These are phyloP conservation scores for Elephas maximus DNA, from an alignment of 2,113 vertebrate species.

Conservation along the genomic window DNA sequence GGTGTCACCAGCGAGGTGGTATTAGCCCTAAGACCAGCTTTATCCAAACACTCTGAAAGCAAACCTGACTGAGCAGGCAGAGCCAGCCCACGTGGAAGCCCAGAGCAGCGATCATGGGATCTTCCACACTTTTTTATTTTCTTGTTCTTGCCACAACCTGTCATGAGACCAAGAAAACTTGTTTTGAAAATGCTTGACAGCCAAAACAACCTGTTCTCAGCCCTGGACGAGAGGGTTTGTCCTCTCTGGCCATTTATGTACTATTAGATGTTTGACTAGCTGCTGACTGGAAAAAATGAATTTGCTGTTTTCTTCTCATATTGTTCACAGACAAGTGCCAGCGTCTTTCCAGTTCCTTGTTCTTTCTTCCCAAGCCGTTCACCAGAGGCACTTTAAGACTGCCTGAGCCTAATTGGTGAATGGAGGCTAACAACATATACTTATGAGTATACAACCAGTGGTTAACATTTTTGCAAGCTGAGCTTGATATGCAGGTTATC, in stretches of 20 bases:
- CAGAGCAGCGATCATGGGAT: conserved; percentile 68
- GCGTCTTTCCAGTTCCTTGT: conserved; percentile 7
- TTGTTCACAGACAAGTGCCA: conserved; percentile 53
- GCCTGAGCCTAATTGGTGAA: conserved; percentile 45
- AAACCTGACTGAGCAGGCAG: conserved; percentile 66
- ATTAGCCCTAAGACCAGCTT: conserved; percentile 80
- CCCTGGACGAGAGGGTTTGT: conserved; percentile 79
- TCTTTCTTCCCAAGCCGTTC: conserved; percentile 56
- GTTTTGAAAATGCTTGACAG: conserved; percentile 90
- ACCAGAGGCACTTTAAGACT: conserved; percentile 47
- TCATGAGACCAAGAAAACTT: conserved; percentile 88
- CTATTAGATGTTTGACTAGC: conserved; percentile 73
- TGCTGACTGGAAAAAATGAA: conserved; percentile 79
- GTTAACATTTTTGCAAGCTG: not conserved
- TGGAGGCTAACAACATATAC: conserved; percentile 48
- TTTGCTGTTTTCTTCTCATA: conserved; percentile 61
- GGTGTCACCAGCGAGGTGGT: conserved; percentile 71
- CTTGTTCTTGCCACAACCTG: conserved; percentile 87
- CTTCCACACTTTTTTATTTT: conserved; percentile 84
- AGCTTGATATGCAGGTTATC: conserved; percentile 65
- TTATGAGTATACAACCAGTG: not conserved
- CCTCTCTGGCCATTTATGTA: conserved; percentile 70
- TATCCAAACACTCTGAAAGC: conserved; percentile 72
- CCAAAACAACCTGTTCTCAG: conserved; percentile 86
- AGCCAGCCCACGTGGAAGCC: conserved; percentile 80